phyloP scores from a whole-genome alignment of 2,113 vertebrate species.

The Ibidorhyncha struthersii region DNA sequence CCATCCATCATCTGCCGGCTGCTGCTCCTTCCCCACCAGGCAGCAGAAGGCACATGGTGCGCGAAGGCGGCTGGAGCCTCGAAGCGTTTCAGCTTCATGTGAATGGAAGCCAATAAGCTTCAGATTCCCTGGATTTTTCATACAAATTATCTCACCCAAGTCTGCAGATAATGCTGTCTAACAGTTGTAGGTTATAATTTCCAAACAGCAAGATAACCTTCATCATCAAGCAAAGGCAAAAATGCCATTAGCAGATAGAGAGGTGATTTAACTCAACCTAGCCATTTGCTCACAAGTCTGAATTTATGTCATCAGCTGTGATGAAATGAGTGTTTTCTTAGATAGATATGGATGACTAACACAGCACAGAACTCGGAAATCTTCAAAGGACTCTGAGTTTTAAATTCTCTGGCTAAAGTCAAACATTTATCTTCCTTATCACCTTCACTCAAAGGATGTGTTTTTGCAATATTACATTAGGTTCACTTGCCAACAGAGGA shows the following conservation, averaged over 20 bases:
- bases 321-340: conserved; percentile 75
- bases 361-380: conserved; percentile 30
- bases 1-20: conserved; percentile 63
- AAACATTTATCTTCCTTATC: conserved; percentile 66
- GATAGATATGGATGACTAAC: conserved; percentile 58
- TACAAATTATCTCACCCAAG: conserved; percentile 48
- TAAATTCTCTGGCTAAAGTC: conserved; percentile 52
- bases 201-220: conserved; percentile 70
- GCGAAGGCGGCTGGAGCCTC: not conserved
- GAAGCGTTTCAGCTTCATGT: not conserved
- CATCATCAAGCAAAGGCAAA: conserved; percentile 54
- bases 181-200: conserved; percentile 49
- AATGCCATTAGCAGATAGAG: conserved; percentile 66
- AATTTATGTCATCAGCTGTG: conserved; percentile 53
- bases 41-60: conserved; percentile 5
- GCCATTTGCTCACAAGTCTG: conserved; percentile 61
- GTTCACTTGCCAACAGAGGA: conserved; percentile 32
- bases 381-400: conserved; percentile 54
- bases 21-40: conserved; percentile 20
- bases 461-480: conserved; percentile 35
- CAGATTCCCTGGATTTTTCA: conserved; percentile 51
- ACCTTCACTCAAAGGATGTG: conserved; percentile 22
- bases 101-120: not conserved
- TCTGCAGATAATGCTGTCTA: conserved; percentile 62
- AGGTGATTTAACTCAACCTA: conserved; percentile 63